A percentile compares a stretch with the other conserved stretches of the same genome.
These are phyloP conservation scores for Oasisia sp. DNA, from an alignment of 2,888 invertebrate genomes.

Conservation along the genomic window DNA sequence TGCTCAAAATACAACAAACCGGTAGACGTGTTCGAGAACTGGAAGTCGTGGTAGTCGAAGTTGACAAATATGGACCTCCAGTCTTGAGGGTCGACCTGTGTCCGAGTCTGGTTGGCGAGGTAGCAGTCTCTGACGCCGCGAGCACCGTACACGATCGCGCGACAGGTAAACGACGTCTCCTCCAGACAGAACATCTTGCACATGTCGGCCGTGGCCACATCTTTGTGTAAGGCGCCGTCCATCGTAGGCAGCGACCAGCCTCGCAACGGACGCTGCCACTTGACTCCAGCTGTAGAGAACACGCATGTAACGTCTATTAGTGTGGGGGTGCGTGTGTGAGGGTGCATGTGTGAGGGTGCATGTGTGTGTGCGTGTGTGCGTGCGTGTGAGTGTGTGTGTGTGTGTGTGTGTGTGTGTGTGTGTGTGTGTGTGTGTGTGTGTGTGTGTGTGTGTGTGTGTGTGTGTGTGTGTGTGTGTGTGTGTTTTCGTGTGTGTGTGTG, in stretches of 20 bases:
- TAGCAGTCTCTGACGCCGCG: constrained; percentile 20
- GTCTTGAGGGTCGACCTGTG: not conserved
- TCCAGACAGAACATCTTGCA: constrained; percentile 28
- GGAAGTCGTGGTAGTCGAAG: constrained; percentile 13
- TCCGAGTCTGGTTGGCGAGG: not conserved
- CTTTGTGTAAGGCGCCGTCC: not conserved
- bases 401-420: no score
- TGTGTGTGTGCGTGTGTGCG: no score
- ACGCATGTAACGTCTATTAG: not conserved
- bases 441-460: not conserved
- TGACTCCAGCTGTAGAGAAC: constrained; percentile 6
- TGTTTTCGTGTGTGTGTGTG: no score
- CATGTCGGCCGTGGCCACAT: not conserved
- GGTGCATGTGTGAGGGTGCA: no score
- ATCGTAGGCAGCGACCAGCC: not conserved
- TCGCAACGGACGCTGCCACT: not conserved
- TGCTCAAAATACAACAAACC: not conserved
- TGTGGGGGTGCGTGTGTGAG: no score
- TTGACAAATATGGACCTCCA: not conserved
- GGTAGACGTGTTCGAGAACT: not conserved
- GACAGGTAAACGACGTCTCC: constrained; percentile 31
- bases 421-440: no score
- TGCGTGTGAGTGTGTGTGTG: no score
- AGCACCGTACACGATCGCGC: constrained; percentile 29
- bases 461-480: no score